Evolutionary conservation across 2,888 invertebrate genomes (phyloP).

Genomic region (Clostera curtula): DNA sequence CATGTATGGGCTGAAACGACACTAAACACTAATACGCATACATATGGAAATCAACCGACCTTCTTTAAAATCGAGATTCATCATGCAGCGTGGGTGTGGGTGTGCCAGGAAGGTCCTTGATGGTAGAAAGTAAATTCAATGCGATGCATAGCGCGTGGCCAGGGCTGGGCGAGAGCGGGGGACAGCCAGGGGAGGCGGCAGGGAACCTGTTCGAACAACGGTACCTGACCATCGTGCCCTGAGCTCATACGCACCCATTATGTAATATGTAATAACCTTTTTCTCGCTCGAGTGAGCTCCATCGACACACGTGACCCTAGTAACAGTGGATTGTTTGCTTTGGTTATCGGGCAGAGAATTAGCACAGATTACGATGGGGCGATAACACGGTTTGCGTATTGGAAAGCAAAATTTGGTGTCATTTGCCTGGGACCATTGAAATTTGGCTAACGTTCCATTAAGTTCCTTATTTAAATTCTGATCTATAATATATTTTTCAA

Average conservation of each 20-base stretch:
- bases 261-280: constrained; percentile 69
- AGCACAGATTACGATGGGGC: background rate
- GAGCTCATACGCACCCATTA: constrained; percentile 65
- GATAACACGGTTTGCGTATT: background rate
- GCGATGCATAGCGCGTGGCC: constrained; percentile 38
- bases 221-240: constrained; percentile 53
- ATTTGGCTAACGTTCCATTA: too few relatives aligned
- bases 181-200: constrained; percentile 18
- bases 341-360: background rate
- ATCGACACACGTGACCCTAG: constrained; percentile 23
- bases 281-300: constrained; percentile 49
- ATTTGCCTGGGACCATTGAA: too few relatives aligned
- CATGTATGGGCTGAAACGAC: too few relatives aligned
- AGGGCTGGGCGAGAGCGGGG: constrained; percentile 18
- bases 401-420: background rate
- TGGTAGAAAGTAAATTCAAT: constrained; percentile 70
- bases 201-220: constrained; percentile 69
- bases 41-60: too few relatives aligned
- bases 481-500: too few relatives aligned
- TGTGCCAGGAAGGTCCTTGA: constrained; percentile 59
- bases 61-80: background rate
- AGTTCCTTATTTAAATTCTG: too few relatives aligned
- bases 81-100: constrained; percentile 17
- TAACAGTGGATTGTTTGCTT: constrained; percentile 16
- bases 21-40: too few relatives aligned